Evolutionary conservation across 1,140 invertebrate genomes (phyloP), one percentile per base, ranked within the genome.

Genomic region (Anastrepha obliqua): DNA sequence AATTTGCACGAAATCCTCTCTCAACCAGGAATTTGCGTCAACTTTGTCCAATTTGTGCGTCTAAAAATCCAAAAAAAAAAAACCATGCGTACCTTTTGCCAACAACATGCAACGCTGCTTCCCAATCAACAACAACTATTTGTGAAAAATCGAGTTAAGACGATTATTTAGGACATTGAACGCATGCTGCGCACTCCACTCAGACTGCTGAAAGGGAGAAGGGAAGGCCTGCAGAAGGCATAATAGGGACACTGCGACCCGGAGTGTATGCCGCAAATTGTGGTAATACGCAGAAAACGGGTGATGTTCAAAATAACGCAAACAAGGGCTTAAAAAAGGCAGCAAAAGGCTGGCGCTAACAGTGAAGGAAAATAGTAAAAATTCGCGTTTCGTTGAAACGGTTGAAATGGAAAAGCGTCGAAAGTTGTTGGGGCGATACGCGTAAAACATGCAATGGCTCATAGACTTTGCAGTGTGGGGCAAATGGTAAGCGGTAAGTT

Each of bases 1-100:
- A 74, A 42, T 74, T 44, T 74, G 67, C 39, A n/a, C 60, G 15
- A 62, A 62, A 62, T 62, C 60, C 60, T 62, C 60, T n/a, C 60
- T 62, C 11, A 62, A 62, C 60, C 15, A n/a, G 60, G 60, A 13
- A 62, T 62, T 62, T 62, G 17, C 17, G 60, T 62, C 60, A 62
- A 62, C 11, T 62, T 62, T 62, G 60, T 62, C 42, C 67, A 74
- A 74, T 74, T 74, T 47, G 42, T 6, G n/a, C 67, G 17, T 9
- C 67, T 74, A 7, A 29, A 44, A 74, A 47, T 47, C 67, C 11
- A 44, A 17, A 39, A 2, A 47, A 74, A 8, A 47, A 44, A 47
- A 44, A 44, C 17, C 67, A n/a, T 15, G 11, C 44, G 67, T 6
- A 13, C 42, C 17, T 62, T 62, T 62, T 62, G 17, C 60, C 13